These are phyloP conservation scores for Botia kubotai DNA, from an alignment of 2,797 vertebrate species.

Conservation along the genomic window DNA sequence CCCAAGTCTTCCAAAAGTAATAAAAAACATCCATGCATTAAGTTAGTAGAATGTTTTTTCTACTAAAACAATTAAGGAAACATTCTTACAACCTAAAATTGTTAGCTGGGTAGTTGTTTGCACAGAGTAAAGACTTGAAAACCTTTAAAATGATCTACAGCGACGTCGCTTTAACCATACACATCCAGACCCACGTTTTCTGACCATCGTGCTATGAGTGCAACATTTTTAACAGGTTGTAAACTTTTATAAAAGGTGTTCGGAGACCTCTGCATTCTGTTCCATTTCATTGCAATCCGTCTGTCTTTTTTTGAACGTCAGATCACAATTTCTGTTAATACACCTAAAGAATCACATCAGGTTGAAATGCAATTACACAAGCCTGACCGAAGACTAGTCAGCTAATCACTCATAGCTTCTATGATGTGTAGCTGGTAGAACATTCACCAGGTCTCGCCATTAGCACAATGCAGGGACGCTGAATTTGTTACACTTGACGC, in stretches of 20 bases:
- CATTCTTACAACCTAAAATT: no score
- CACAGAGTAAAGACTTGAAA: no score
- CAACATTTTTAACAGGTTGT: background rate
- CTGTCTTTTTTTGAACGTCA: background rate
- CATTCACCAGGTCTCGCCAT: background rate
- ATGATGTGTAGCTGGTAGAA: no score
- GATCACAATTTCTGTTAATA: background rate
- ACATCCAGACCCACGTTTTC: background rate
- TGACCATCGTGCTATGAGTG: background rate
- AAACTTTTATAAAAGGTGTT: background rate
- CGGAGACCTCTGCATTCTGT: background rate
- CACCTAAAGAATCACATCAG: background rate
- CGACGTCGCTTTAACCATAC: background rate
- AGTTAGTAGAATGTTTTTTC: no score
- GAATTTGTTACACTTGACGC: constrained; percentile 30
- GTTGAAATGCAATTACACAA: background rate
- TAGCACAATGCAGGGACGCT: background rate
- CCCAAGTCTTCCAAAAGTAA: no score
- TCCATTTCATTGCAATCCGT: background rate
- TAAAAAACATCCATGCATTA: no score
- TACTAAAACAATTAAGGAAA: no score
- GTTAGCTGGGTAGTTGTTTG: no score
- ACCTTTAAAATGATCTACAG: background rate
- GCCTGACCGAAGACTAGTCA: background rate
- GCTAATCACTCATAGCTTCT: background rate